Percentiles rank a stretch among this genome's conserved stretches.
Conservation (phyloP, 2,797 vertebrate species). For the Muscicapa striata region DNA sequence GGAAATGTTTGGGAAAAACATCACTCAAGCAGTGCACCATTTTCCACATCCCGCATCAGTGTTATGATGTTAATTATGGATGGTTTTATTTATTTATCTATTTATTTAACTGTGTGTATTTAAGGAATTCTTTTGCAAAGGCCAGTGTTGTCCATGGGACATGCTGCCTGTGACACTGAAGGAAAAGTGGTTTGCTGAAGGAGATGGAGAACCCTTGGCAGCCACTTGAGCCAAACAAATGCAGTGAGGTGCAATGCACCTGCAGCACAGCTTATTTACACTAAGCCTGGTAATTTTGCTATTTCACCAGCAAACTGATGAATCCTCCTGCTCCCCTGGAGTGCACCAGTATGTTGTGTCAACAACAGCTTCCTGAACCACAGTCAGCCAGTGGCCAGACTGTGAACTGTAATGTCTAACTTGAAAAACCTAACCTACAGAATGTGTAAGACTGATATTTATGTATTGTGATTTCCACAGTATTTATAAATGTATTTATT, state of each 20-base stretch:
- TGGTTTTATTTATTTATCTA: neutral
- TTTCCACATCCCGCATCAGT: neutral
- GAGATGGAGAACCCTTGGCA: neutral
- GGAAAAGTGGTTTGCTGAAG: neutral
- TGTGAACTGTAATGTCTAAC: neutral
- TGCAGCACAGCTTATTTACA: neutral
- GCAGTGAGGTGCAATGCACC: constrained; percentile 26
- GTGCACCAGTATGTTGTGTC: constrained; percentile 49
- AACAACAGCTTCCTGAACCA: neutral
- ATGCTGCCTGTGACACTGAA: neutral
- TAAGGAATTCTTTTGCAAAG: neutral
- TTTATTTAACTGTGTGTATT: constrained; percentile 1
- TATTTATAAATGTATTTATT: constrained; percentile 55
- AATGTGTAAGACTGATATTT: neutral
- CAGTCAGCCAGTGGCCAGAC: neutral
- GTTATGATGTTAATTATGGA: neutral
- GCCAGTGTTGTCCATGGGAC: neutral
- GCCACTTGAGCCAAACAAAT: neutral
- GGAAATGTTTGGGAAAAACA: neutral
- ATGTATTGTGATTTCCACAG: neutral
- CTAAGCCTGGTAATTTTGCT: neutral
- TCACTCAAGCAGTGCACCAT: neutral
- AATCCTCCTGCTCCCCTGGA: constrained; percentile 40
- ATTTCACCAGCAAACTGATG: neutral
- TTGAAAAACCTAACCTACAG: neutral